Evolutionary conservation across 2,888 invertebrate species (phyloP), one percentile per base, ranked within the genome.

Genomic region (Labia minor): DNA sequence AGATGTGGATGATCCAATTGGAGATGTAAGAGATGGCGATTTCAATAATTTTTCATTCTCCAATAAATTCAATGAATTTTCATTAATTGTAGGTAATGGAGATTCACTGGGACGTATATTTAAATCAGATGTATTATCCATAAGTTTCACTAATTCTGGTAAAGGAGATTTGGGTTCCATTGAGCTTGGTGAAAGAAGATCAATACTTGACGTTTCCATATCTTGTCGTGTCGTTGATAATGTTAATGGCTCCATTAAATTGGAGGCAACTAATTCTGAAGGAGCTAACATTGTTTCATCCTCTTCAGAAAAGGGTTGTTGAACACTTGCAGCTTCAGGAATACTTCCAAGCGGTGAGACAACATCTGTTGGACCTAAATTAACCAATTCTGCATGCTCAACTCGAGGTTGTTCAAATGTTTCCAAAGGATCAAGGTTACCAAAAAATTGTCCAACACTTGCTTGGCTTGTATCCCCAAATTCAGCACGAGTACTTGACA

Each of bases 401-500:
- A 16, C n/a, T n/a, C 49, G 49, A 14, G 49, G 49, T 14, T 49
- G 49, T 49, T 49, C 49, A 49, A 49, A 49, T 3, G 49, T 49
- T 49, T 49, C 49, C 14, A 49, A 49, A 10, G 49, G 49, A 49
- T 49, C 49, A 49, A 49, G 49, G 14, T 49, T 49, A 11, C 49
- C 49, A 16, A 49, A 49, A 14, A n/a, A 49, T 49, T 49, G 49
- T 49, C 49, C 49, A 49, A 49, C 49, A 49, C 49, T 49, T 4
- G 49, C 49, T 49, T 49, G 49, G 14, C 49, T 49, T 4, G 49
- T 81, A 69, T 82, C 82, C 1, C 81, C 82, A 69, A 76, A 81
- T 66, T 80, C 79, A 1, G 81, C 82, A 67, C 77, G 79, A 14
- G 81, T 81, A 0, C 82, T 82, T 0, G 81, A 76, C 0, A 79